Conservation (phyloP, 1,140 invertebrate species). For the Hestina assimilis region DNA sequence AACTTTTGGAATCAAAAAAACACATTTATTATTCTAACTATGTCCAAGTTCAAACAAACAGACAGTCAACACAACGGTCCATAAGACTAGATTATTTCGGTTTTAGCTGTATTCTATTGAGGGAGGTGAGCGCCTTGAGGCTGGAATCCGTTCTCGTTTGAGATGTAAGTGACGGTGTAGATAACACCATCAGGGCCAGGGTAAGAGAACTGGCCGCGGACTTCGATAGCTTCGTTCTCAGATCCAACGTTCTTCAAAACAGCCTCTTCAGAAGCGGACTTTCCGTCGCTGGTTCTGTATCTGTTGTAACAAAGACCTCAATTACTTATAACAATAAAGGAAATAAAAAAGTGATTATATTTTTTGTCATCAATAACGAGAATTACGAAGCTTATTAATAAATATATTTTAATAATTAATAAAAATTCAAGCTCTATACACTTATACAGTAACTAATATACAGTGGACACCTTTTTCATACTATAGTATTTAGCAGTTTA, state of each 20-base stretch:
- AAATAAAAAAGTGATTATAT: too few relatives aligned
- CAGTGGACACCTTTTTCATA: too few relatives aligned
- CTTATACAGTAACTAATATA: too few relatives aligned
- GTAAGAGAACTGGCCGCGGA: constrained; percentile 80
- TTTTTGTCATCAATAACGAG: too few relatives aligned
- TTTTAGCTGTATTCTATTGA: background rate
- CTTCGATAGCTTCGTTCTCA: constrained; percentile 80
- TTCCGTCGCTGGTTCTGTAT: constrained; percentile 81
- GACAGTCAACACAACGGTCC: background rate
- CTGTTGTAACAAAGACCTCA: constrained; percentile 4
- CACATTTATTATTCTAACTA: constrained; percentile 21
- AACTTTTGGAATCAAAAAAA: constrained; percentile 24
- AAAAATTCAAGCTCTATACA: too few relatives aligned
- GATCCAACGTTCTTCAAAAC: constrained; percentile 79
- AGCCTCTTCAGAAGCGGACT: constrained; percentile 73
- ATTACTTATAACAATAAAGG: too few relatives aligned
- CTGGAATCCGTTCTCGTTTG: constrained; percentile 27
- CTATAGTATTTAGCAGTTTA: too few relatives aligned
- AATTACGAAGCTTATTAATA: too few relatives aligned
- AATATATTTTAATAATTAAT: too few relatives aligned
- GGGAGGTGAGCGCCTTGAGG: constrained; percentile 15
- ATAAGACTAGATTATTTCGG: constrained; percentile 9
- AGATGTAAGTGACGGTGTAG: constrained; percentile 22
- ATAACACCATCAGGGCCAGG: constrained; percentile 76
- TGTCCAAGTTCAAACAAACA: constrained; percentile 16